A percentile compares a stretch with the other conserved stretches of the same genome.
phyloP scores from a whole-genome alignment of 2,888 invertebrate genomes.

The Rhogogaster chlorosoma region DNA sequence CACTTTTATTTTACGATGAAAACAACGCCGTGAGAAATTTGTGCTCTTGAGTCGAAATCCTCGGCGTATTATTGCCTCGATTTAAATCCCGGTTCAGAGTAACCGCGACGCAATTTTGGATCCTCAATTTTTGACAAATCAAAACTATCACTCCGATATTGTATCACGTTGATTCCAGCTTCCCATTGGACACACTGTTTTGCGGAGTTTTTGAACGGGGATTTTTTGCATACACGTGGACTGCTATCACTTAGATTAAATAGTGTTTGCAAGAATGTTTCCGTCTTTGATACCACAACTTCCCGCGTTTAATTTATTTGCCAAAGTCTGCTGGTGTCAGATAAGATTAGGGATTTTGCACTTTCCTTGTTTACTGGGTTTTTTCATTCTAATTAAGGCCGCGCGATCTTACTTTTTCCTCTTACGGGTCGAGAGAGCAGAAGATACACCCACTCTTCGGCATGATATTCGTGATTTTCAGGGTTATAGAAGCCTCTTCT shows the following conservation, averaged over 20 bases:
- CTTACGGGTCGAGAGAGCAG: not conserved
- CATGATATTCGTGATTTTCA: not conserved
- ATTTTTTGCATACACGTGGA: not conserved
- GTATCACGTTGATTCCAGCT: not conserved
- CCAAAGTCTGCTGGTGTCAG: not conserved
- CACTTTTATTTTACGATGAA: not conserved
- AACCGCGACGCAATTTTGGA: not conserved
- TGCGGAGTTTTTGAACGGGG: not conserved
- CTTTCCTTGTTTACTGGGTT: constrained; percentile 7
- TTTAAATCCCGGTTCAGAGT: not conserved
- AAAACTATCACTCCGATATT: not conserved
- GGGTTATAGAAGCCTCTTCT: not conserved
- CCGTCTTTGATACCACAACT: constrained; percentile 15
- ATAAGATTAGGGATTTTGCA: not conserved
- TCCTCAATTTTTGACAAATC: not conserved
- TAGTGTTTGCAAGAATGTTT: not conserved
- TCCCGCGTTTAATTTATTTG: constrained; percentile 5
- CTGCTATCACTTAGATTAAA: constrained; percentile 2
- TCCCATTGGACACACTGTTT: not conserved
- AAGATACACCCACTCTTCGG: not conserved
- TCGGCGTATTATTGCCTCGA: not conserved
- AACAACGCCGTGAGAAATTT: constrained; percentile 2
- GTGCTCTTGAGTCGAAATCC: no score
- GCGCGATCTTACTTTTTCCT: not conserved
- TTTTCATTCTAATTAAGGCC: not conserved